Base-by-base conservation (phyloP, 2,888 invertebrate species). In the Seira musarum region DNA sequence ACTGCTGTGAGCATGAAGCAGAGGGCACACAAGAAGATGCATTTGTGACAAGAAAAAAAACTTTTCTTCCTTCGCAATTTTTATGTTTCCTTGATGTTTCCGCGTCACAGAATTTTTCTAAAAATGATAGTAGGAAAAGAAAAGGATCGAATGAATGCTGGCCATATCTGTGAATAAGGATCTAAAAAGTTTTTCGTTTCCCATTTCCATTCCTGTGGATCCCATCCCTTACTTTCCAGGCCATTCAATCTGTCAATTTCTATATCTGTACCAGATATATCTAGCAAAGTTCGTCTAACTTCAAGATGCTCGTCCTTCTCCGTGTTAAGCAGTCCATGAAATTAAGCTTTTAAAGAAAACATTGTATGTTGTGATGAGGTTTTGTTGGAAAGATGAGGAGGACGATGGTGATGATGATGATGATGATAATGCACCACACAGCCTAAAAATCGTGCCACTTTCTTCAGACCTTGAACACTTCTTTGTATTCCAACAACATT, bases 211-310 rank as follows among this genome's bases (percentile, higher is more conserved):
- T 69, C 69, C 25, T 57, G 40, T 74, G 53, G 46, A 64, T 53
- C 25, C 63, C 30, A 49, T 63, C 63, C 61, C 49, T 49, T 21
- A 68, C 49, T 60, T 78, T 78, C 78, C 78, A 71, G 65, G 22
- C 71, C 78, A 78, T 78, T 78, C 78, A 71, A 71, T 71, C 78
- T 71, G 78, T 78, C 78, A 78, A 78, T 78, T 78, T n/a, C n/a
- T n/a, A n/a, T n/a, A n/a, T n/a, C 61, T 78, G 30, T 66, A 53
- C 46, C 35, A 70, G 70, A 40, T 71, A 49, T 53, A n/a, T n/a
- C 46, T 60, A 71, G 60, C 70, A 67, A 71, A 60, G 60, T 46
- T 78, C 71, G 71, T 65, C 66, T 21, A 57, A 40, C 22, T 61
- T 24, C 19, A 65, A n/a, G 46, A 15, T 66, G 24, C 46, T 68